phyloP scores from a whole-genome alignment of 92 coral and sea anemone genomes.

The Paramuricea clavata region DNA sequence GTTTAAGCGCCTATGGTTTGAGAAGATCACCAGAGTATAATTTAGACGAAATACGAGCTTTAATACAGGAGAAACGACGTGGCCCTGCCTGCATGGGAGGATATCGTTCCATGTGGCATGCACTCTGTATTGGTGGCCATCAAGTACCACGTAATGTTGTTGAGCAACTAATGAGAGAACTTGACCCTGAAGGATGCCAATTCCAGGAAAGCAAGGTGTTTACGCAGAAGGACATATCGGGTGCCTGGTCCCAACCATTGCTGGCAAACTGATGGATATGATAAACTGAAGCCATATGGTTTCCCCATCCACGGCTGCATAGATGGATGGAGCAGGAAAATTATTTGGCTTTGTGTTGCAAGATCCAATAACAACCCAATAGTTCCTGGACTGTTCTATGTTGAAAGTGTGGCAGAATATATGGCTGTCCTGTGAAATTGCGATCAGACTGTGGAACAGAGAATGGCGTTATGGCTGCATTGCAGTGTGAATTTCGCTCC shows the following conservation, averaged over 20 bases:
- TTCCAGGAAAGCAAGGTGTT: conserved; percentile 43
- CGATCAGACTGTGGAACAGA: conserved; percentile 34
- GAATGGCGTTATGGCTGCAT: conserved; percentile 35
- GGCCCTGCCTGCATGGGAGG: too few species aligned
- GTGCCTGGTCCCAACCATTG: conserved; percentile 51
- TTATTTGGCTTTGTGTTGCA: conserved; percentile 50
- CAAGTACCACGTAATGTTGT: conserved; percentile 51
- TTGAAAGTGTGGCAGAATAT: conserved; percentile 1
- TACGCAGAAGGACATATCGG: conserved; percentile 29
- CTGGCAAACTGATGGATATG: too few species aligned
- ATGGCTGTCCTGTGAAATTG: conserved; percentile 29
- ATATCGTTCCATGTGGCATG: conserved; percentile 59
- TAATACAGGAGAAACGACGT: conserved; percentile 47
- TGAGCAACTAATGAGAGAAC: too few species aligned
- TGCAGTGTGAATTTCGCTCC: too few species aligned
- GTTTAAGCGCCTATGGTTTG: conserved; percentile 59
- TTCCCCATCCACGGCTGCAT: too few species aligned
- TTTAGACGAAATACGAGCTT: conserved; percentile 48
- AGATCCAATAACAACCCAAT: conserved; percentile 42
- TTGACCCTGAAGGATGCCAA: conserved; percentile 53
- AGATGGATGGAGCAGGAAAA: too few species aligned
- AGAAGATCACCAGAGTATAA: conserved; percentile 43
- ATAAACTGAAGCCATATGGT: conserved; percentile 42
- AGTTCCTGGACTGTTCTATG: conserved; percentile 15
- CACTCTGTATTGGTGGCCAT: conserved; percentile 30